These are phyloP conservation scores for cat (Felis catus) DNA, from an alignment of 2,113 vertebrate species.

Conservation along the genomic window F.catus_Fca126_mat1.0 CM031411.1:80872501-80873000, in stretches of 20 bases:
- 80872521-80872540: slow-evolving; percentile 85
- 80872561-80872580: slow-evolving; percentile 7
- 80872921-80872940: background rate
- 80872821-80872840: no score
- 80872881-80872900: background rate
- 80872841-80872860: background rate
- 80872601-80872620: background rate
- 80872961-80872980: background rate
- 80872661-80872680: no score
- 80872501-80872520: slow-evolving; percentile 72
- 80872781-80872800: no score
- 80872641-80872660: no score
- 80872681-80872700: no score
- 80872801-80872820: no score
- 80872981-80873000: background rate
- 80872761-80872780: no score
- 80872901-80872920: background rate
- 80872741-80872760: no score
- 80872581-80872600: background rate
- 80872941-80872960: background rate
- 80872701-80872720: no score
- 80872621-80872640: background rate
- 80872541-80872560: slow-evolving; percentile 85
- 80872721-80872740: no score
- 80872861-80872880: background rate